Conservation (phyloP, 2,888 invertebrate genomes). For the Tenthredo mesomela region DNA sequence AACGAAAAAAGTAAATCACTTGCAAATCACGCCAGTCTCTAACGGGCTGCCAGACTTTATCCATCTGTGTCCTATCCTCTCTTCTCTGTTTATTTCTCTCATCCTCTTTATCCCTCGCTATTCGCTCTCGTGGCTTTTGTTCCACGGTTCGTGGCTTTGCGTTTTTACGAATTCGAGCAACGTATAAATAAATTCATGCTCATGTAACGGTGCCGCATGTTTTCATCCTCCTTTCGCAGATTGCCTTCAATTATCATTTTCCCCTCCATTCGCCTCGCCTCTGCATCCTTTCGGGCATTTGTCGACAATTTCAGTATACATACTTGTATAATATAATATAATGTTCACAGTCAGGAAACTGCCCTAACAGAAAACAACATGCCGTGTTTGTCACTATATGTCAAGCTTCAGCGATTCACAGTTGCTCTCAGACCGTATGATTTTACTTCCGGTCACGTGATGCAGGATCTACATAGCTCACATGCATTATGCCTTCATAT, state of each 20-base stretch:
- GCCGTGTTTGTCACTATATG: conserved; percentile 1
- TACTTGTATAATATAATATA: background rate
- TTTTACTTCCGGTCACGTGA: conserved; percentile 49
- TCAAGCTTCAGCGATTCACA: conserved; percentile 47
- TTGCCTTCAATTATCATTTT: conserved; percentile 40
- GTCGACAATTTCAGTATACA: background rate
- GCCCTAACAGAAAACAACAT: conserved; percentile 5
- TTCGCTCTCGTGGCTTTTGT: conserved; percentile 35
- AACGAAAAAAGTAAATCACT: conserved; percentile 21
- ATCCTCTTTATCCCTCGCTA: conserved; percentile 6
- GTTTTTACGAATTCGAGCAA: conserved; percentile 37
- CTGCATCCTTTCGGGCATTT: conserved; percentile 19
- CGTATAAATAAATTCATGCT: conserved; percentile 36
- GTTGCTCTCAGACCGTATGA: conserved; percentile 39
- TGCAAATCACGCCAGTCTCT: conserved; percentile 40
- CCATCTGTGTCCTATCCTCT: conserved; percentile 28
- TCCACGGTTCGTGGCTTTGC: conserved; percentile 32
- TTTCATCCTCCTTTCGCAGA: conserved; percentile 43
- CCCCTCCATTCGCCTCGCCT: conserved; percentile 27
- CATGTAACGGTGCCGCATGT: conserved; percentile 38
- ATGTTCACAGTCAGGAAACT: conserved; percentile 10
- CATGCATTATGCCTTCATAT: conserved; percentile 5
- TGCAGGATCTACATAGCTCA: background rate
- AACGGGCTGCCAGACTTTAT: conserved; percentile 48
- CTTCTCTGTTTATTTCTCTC: background rate